Evolutionary conservation across 2,888 invertebrate species (phyloP).

Genomic region (Stramonita haemastoma): DNA sequence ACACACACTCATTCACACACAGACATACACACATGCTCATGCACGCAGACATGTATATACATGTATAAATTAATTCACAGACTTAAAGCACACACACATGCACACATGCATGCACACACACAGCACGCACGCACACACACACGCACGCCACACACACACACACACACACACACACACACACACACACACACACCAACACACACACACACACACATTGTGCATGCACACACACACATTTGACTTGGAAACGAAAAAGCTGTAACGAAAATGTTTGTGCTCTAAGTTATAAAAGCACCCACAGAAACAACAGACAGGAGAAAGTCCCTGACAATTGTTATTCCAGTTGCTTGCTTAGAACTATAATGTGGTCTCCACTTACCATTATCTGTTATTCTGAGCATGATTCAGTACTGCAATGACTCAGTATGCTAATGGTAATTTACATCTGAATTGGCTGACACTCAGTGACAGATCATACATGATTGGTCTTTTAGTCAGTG

Average conservation of each 20-base stretch:
- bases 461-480: too few relatives aligned
- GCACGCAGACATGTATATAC: not conserved
- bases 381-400: too few relatives aligned
- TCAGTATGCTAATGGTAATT: too few relatives aligned
- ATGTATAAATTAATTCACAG: too few relatives aligned
- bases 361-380: too few relatives aligned
- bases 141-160: not conserved
- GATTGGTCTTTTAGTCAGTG: too few relatives aligned
- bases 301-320: too few relatives aligned
- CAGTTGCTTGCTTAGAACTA: too few relatives aligned
- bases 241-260: not conserved
- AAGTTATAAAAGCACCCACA: not conserved
- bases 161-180: not conserved
- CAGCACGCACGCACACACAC: not conserved
- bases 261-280: too few relatives aligned
- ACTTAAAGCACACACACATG: not conserved
- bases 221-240: not conserved
- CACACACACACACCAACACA: not conserved
- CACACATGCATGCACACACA: not conserved
- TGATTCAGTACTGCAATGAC: too few relatives aligned
- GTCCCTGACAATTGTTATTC: too few relatives aligned
- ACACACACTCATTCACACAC: not conserved
- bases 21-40: not conserved
- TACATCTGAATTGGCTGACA: too few relatives aligned
- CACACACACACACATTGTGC: not conserved